phyloP scores from a whole-genome alignment of 1,140 invertebrate genomes.

The Drosophila lacteicornis region DNA sequence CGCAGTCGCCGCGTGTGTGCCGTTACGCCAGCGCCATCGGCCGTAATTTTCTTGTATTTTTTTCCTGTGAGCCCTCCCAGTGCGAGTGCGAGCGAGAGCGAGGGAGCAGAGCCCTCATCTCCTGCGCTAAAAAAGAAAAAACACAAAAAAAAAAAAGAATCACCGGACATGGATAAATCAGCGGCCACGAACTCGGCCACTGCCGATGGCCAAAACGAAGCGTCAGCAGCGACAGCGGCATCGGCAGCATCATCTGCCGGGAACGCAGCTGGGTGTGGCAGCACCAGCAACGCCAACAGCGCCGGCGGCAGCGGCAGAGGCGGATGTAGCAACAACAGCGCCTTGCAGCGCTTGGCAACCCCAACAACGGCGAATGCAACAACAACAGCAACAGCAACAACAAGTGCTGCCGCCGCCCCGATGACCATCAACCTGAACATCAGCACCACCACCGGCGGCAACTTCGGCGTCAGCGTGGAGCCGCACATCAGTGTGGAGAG shows the following conservation, averaged over 20 bases:
- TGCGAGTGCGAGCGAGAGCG: conserved; percentile 14
- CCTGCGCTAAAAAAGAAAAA: conserved; percentile 7
- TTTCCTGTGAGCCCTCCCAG: conserved; percentile 40
- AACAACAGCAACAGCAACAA: conserved; percentile 14
- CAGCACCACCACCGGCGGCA: conserved; percentile 95
- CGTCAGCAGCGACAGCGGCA: conserved; percentile 39
- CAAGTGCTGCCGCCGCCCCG: conserved; percentile 22
- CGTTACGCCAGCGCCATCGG: conserved; percentile 61
- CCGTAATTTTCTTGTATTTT: conserved; percentile 47
- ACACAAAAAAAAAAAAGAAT: conserved; percentile 3
- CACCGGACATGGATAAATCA: conserved; percentile 69
- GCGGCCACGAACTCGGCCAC: conserved; percentile 68
- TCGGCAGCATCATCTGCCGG: conserved; percentile 26
- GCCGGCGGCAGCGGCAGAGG: conserved; percentile 11
- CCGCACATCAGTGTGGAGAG: conserved; percentile 93
- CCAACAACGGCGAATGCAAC: conserved; percentile 15
- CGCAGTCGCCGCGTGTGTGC: conserved; percentile 31
- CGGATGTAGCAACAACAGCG: conserved; percentile 33
- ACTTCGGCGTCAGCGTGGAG: conserved; percentile 93
- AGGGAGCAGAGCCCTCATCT: conserved; percentile 18
- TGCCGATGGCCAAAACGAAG: conserved; percentile 61
- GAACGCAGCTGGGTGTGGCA: conserved; percentile 46
- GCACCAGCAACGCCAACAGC: conserved; percentile 37
- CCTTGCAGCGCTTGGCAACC: conserved; percentile 47
- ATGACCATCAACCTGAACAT: conserved; percentile 90